Base-by-base conservation (phyloP, 2,113 vertebrate species). In the Lagopus leucura region DNA sequence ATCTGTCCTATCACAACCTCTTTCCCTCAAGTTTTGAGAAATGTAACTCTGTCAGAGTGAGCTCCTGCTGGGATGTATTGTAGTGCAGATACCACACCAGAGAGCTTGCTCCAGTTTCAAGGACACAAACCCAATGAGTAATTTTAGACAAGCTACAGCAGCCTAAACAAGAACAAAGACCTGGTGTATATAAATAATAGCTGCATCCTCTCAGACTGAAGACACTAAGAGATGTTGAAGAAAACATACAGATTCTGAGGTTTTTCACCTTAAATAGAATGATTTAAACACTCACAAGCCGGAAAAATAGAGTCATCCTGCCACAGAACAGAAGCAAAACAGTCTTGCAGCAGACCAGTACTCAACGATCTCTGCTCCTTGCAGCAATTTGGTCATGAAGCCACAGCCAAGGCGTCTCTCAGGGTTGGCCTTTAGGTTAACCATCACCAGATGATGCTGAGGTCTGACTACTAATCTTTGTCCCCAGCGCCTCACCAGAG, bases 201-300 rank as follows among this genome's bases (percentile, higher is more conserved):
- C 76, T 90, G 28, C 43, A 54, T 66, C 48, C 38, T 79, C 70
- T 84, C 54, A 94, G 83, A 90, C 81, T 27, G 40, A 95, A 87
- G 77, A 70, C 55, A 45, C 34, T 38, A 50, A 63, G 55, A 72
- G 65, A 90, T 1, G 0, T 76, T 93, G 90, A 93, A 94, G 83
- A 84, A 95, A 96, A 95, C 88, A 94, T 80, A 83, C 48, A 34
- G 58, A 88, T 96, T 82, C 85, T 88, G 79, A 93, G 86, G 90
- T 61, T 92, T 90, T 90, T 82, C 77, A 90, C 86, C 90, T 90
- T 87, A 96, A 96, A 95, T 84, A 95, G 93, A 94, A 88, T 82
- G 54, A 40, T 63, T 73, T 65, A 93, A 88, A 90, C 92, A 75
- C 38, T 93, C 58, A 67, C 47, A 89, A 70, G 3, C 72, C 76